Base-by-base conservation (phyloP, 2,797 vertebrate species). In the Enoplosus armatus region DNA sequence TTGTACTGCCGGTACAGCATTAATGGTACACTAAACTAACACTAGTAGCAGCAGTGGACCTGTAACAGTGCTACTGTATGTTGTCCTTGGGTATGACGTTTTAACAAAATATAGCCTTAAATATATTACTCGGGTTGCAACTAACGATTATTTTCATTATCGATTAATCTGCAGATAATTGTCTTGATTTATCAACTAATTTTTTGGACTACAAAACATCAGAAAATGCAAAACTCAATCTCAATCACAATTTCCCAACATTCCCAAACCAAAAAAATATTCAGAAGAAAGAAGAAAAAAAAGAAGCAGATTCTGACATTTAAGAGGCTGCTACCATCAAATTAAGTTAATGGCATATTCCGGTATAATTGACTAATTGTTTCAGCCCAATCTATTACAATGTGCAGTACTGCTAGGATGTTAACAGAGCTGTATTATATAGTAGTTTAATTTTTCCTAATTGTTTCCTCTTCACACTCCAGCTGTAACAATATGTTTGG, bases 401-500 rank as follows among this genome's bases (percentile, higher is more conserved):
- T 14, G 7, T 60, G 20, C 16, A 59, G 20, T 54, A n/a, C 3
- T 55, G 15, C 22, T 3, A 18, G 12, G 37, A 56, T 74, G 71
- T 26, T 24, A 39, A 27, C 8, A 22, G 33, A 48, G 15, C 24
- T 47, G 6, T 6, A 8, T 53, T 35, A 48, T 72, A 31, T 5
- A 59, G 15, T 20, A 4, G 8, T 70, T 35, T 16, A 8, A 24
- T 56, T n/a, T 65, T 35, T 39, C 24, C 6, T 29, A n/a, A 67
- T 63, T 29, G 51, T 67, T 68, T 63, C 20, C 18, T 72, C n/a
- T 70, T 73, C 29, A 54, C 64, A 24, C 48, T 59, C 22, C 70
- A 69, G 62, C 59, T 45, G 58, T 71, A n/a, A 58, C 51, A 72
- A 60, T 69, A 65, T 70, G 72, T 71, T 74, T 79, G 60, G 59